These are phyloP conservation scores for Temnothorax nylanderi DNA, from an alignment of 1,140 invertebrate species.

Conservation along the genomic window DNA sequence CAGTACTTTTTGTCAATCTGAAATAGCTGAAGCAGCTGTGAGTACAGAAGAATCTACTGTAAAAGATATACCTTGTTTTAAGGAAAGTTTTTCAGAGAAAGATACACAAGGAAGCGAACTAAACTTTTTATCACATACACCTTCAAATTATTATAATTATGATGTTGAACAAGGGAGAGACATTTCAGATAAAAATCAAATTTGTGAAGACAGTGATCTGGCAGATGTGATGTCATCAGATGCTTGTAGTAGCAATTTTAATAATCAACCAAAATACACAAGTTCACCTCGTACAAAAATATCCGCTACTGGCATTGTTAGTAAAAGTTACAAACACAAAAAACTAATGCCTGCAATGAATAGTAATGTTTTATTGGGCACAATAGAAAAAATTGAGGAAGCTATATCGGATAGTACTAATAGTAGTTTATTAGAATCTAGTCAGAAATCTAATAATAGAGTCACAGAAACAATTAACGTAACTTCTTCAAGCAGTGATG, in stretches of 20 bases:
- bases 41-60: not conserved
- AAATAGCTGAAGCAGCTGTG: not conserved
- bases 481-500: not conserved
- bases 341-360: not conserved
- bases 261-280: conserved; percentile 64
- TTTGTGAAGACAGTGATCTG: not conserved
- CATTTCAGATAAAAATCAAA: not conserved
- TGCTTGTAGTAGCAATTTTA: not conserved
- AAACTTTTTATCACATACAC: not conserved
- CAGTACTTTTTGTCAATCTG: conserved; percentile 25
- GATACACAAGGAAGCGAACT: not conserved
- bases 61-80: not conserved
- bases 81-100: not conserved
- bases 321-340: not conserved
- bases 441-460: not conserved
- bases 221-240: not conserved
- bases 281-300: conserved; percentile 67
- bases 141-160: not conserved
- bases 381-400: not conserved
- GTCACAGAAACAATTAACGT: not conserved
- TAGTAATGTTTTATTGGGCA: not conserved
- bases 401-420: not conserved
- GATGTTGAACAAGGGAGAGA: not conserved
- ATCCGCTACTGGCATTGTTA: not conserved
- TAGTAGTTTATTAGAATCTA: conserved; percentile 37